These are phyloP conservation scores for Prenolepis imparis DNA, from an alignment of 2,888 invertebrate species.

Conservation along the genomic window DNA sequence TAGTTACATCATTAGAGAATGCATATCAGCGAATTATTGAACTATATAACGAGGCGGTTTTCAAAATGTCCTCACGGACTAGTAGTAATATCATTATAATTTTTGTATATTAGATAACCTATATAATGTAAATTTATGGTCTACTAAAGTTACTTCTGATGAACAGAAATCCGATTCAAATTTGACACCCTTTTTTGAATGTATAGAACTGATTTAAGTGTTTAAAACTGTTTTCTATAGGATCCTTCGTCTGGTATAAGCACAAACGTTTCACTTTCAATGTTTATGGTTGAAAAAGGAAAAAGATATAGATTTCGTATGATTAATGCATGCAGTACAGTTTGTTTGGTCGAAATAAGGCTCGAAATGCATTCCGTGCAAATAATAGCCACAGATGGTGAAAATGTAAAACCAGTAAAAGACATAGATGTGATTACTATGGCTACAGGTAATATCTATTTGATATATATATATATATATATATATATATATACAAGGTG, in stretches of 20 bases:
- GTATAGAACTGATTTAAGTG: background rate
- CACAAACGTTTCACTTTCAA: conserved; percentile 48
- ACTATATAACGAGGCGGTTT: background rate
- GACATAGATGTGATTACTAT: conserved; percentile 39
- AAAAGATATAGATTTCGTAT: conserved; percentile 71
- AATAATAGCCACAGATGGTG: conserved; percentile 75
- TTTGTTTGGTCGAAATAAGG: conserved; percentile 64
- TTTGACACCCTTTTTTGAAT: too few relatives aligned
- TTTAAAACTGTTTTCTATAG: conserved; percentile 28
- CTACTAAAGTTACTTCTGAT: too few relatives aligned
- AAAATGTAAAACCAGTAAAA: conserved; percentile 53
- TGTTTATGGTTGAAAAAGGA: conserved; percentile 59
- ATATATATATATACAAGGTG: background rate
- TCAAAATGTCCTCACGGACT: background rate
- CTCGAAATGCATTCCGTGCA: conserved; percentile 62
- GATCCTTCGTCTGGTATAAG: conserved; percentile 23
- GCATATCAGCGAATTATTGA: too few relatives aligned
- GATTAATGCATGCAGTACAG: conserved; percentile 70
- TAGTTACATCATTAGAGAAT: background rate
- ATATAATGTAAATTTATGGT: too few relatives aligned
- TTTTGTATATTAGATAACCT: too few relatives aligned
- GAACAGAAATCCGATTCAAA: too few relatives aligned
- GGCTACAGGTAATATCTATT: conserved; percentile 55
- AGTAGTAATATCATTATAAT: background rate
- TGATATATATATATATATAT: background rate